Evolutionary conservation across 2,888 invertebrate species (phyloP).

Genomic region (Urechis unicinctus): DNA sequence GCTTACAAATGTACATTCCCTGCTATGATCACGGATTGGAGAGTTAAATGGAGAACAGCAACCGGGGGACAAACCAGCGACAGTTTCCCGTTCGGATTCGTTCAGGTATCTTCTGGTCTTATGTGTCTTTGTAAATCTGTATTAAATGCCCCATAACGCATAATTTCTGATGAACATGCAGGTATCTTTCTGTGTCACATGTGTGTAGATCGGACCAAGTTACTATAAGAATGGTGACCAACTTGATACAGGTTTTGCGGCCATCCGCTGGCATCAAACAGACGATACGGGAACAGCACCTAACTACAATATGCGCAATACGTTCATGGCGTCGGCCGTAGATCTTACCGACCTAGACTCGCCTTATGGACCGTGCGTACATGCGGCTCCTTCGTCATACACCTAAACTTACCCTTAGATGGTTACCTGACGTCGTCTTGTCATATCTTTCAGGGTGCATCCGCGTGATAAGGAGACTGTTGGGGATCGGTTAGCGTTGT

Average conservation of each 20-base stretch:
- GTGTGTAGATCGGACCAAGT: too few relatives aligned
- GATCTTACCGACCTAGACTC: slow-evolving; percentile 26
- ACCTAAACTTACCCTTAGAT: too few relatives aligned
- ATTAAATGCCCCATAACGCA: too few relatives aligned
- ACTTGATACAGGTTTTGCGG: slow-evolving; percentile 28
- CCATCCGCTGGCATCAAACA: slow-evolving; percentile 41
- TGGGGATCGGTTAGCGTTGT: slow-evolving; percentile 24
- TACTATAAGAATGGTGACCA: too few relatives aligned
- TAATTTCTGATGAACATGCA: too few relatives aligned
- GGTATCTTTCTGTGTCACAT: background rate
- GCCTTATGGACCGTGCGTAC: slow-evolving; percentile 9
- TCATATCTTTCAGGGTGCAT: slow-evolving; percentile 7
- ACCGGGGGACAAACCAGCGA: slow-evolving; percentile 1
- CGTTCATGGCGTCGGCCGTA: slow-evolving; percentile 38
- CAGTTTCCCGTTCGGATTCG: slow-evolving; percentile 9
- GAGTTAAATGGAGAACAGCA: background rate
- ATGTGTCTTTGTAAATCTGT: too few relatives aligned
- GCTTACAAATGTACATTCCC: slow-evolving; percentile 4
- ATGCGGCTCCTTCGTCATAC: too few relatives aligned
- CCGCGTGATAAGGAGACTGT: slow-evolving; percentile 35
- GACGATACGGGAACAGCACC: slow-evolving; percentile 35
- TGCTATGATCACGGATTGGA: slow-evolving; percentile 2
- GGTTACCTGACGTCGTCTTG: too few relatives aligned
- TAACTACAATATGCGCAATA: slow-evolving; percentile 28
- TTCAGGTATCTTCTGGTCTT: too few relatives aligned